Evolutionary conservation across 2,888 invertebrate species (phyloP).

Genomic region (Belgica antarctica): DNA sequence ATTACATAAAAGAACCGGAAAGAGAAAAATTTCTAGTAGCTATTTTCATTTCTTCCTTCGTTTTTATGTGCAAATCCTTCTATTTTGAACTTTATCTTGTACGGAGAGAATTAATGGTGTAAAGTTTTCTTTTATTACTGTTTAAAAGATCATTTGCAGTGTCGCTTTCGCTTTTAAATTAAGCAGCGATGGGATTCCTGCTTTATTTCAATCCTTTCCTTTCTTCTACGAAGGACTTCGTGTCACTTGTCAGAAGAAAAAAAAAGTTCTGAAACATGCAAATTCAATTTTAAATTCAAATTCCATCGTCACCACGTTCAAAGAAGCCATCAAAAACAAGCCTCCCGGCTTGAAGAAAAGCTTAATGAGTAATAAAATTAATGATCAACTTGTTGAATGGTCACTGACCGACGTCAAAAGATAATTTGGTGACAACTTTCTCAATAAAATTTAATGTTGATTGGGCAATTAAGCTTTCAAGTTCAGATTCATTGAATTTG

Average conservation of each 20-base stretch:
- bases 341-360: too few species aligned
- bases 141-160: background rate
- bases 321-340: too few species aligned
- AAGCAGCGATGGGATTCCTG: background rate
- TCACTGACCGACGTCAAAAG: too few species aligned
- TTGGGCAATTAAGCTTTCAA: too few species aligned
- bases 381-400: too few species aligned
- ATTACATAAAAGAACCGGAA: background rate
- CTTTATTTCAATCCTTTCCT: background rate
- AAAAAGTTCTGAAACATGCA: background rate
- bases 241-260: too few species aligned
- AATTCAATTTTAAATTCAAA: constrained; percentile 11
- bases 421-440: too few species aligned
- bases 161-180: background rate
- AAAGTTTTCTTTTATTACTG: background rate
- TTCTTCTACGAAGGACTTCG: background rate
- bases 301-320: background rate
- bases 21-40: background rate
- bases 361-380: too few species aligned
- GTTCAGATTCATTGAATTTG: too few species aligned
- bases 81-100: too few species aligned
- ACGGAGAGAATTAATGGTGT: constrained; percentile 7
- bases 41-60: constrained; percentile 10
- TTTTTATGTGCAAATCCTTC: constrained; percentile 3
- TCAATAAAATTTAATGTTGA: too few species aligned